Evolutionary conservation across 2,113 vertebrate genomes (phyloP), one percentile per base, ranked within the genome.

Genomic region (Cyphomyrus discorhynchus): DNA sequence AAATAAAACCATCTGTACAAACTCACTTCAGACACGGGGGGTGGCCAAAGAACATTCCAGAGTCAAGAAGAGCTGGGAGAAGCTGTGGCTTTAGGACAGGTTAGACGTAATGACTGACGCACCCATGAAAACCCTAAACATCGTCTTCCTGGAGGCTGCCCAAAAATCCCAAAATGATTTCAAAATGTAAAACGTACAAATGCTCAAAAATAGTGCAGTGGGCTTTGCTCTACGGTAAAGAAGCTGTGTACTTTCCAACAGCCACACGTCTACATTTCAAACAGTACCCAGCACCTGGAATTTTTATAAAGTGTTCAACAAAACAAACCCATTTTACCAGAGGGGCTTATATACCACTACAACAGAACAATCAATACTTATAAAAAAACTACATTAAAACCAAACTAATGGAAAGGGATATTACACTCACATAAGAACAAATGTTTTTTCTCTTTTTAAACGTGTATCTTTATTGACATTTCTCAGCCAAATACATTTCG

Each of bases 391-490:
- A n/a, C 46, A 50, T 47, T 46, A 74, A 74, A 88, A 74, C 58
- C 66, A 31, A 50, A 80, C 47, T 31, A 80, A 80, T 77, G 70
- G 27, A 24, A 86, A 5, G 21, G 21, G 49, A 87, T 11, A 53
- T 52, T 52, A 11, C 47, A 52, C n/a, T 88, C 50, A 39, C 70
- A 19, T 24, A 13, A 86, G 21, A 49, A 50, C 10, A 42, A n/a
- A 80, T 5, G 35, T 21, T 74, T 52, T 82, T 46, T 21, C 15
- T 53, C 53, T 46, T 56, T 56, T 56, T 56, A 56, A 62, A 87
- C 89, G 42, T 86, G 39, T 62, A 90, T 49, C 52, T 89, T 90
- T 90, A 90, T 86, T 90, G 52, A 90, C 62, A 86, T 42, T 17
- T 86, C 45, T 90, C 83, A 13, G 35, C 84, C 83, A 86, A 56